Evolutionary conservation across 2,888 invertebrate species (phyloP), one percentile per base, ranked within the genome.

Genomic region (Sinelater perroti): DNA sequence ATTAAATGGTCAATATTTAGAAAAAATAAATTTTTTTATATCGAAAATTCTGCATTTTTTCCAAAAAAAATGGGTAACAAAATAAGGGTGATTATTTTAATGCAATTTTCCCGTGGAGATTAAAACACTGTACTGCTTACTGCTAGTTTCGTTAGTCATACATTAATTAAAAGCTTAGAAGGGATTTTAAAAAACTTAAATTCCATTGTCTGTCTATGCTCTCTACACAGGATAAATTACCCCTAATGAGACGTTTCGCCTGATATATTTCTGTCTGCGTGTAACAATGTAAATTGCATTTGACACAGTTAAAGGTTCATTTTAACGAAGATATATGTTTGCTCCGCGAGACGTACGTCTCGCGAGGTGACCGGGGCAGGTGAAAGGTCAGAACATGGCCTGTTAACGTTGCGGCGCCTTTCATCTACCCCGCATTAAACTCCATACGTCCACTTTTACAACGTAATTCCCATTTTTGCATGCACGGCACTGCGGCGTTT

Each of bases 371-470:
- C 65, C 63, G 44, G 49, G 42, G 49, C 61, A 47, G 65, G 65
- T 61, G 50, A 61, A 45, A 54, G 65, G 63, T 65, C 65, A 65
- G 53, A 53, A 60, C 61, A 61, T 63, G 63, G 59, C 61, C 63
- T 61, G 59, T 59, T 63, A 61, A 63, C 61, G 61, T 56, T 61
- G 63, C 63, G 63, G 61, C 53, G 52, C 57, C 60, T 61, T 63
- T 61, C 61, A 61, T 65, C 65, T 60, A 52, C 57, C 54, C 31
- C 55, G 56, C 62, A 64, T 64, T 64, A 64, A 53, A 44, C 28
- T 50, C 30, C 40, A 50, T 38, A 50, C 26, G 38, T 50, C 40
- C 40, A 50, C 30, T 38, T 50, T 50, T 50, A 50, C 38, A 40
- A 50, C 38, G 38, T 50, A 50, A 40, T 40, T 38, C 20, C 10